Percentiles rank a stretch among this genome's conserved stretches.
These are phyloP conservation scores for Terebella lapidaria DNA, from an alignment of 2,888 invertebrate genomes.

Conservation along the genomic window DNA sequence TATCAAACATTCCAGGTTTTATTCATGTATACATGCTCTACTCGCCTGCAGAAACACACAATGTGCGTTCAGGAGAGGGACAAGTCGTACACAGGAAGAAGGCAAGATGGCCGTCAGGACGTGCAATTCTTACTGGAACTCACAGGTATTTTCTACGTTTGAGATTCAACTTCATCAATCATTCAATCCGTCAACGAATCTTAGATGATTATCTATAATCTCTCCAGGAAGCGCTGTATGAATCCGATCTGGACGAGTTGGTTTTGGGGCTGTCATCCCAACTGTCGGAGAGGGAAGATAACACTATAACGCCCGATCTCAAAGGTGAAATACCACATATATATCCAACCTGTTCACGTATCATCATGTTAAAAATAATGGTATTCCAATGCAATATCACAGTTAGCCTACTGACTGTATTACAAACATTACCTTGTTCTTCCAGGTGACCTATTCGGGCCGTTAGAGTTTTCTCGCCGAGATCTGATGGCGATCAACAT, in stretches of 20 bases:
- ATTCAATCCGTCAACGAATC: not conserved
- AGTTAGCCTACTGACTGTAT: too few species aligned
- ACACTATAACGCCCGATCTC: conserved; percentile 88
- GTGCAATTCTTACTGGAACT: conserved; percentile 98
- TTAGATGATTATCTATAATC: not conserved
- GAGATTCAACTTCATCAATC: conserved; percentile 3
- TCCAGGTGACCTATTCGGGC: conserved; percentile 58
- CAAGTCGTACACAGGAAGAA: conserved; percentile 4
- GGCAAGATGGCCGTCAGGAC: conserved; percentile 10
- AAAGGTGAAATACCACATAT: too few species aligned
- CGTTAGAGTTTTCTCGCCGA: conserved; percentile 60
- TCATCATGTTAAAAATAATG: too few species aligned
- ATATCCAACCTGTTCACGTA: too few species aligned
- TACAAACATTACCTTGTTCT: too few species aligned
- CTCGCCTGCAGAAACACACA: conserved; percentile 52
- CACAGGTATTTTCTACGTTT: too few species aligned
- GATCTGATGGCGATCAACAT: conserved; percentile 62
- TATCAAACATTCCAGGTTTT: too few species aligned
- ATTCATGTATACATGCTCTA: too few species aligned
- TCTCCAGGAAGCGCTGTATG: conserved; percentile 5
- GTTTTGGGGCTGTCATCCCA: conserved; percentile 93
- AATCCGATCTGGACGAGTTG: conserved; percentile 70
- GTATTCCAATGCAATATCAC: too few species aligned
- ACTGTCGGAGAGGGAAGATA: conserved; percentile 90
- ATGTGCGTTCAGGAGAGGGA: conserved; percentile 11